Percentiles rank a stretch among this genome's conserved stretches.
Conservation (phyloP, 2,797 vertebrate genomes). For the Thaleichthys pacificus region DNA sequence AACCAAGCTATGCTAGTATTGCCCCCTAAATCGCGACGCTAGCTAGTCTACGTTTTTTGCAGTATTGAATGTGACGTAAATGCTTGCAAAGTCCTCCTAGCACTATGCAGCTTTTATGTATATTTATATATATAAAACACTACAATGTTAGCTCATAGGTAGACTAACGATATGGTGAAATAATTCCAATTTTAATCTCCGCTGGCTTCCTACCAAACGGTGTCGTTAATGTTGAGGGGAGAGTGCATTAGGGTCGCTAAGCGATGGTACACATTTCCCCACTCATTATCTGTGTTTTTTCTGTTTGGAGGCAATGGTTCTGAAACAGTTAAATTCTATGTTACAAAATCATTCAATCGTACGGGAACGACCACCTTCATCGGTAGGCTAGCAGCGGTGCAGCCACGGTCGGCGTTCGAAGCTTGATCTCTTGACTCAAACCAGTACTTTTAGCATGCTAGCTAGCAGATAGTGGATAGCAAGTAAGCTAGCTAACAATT, state of each 20-base stretch:
- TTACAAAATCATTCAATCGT: too few species aligned
- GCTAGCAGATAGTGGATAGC: constrained; percentile 32
- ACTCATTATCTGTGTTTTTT: neutral
- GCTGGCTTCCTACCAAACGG: neutral
- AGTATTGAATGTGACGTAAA: neutral
- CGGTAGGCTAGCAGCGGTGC: too few species aligned
- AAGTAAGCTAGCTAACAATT: constrained; percentile 44
- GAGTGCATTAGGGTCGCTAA: neutral
- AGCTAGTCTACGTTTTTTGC: neutral
- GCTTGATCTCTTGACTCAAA: neutral
- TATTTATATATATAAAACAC: too few species aligned
- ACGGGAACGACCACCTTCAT: too few species aligned
- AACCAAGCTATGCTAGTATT: neutral
- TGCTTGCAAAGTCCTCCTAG: neutral
- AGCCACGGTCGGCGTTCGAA: neutral
- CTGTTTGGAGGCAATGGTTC: too few species aligned
- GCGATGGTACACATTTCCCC: neutral
- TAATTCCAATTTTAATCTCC: too few species aligned
- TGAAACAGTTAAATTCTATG: too few species aligned
- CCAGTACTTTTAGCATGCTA: neutral
- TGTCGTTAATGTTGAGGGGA: too few species aligned
- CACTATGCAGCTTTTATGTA: neutral
- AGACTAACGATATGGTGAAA: too few species aligned
- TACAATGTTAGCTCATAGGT: too few species aligned
- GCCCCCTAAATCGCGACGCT: neutral